Base-by-base conservation (phyloP, 37 sponge, comb jelly and placozoan species). In the Halisarca cf. caerulea region DNA sequence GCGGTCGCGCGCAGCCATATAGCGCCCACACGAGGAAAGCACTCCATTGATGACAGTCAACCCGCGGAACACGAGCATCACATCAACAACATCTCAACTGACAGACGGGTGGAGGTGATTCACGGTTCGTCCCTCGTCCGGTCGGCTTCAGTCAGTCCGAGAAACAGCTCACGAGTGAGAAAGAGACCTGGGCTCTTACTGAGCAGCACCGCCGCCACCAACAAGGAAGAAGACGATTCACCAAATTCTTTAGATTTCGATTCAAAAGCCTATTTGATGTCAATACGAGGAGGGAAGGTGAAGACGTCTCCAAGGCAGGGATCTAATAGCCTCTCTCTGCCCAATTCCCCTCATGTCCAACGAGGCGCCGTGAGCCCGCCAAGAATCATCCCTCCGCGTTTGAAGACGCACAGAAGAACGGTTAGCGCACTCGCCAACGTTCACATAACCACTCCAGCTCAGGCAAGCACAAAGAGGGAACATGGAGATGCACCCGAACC, bases 241-340 rank as follows among this genome's bases (percentile, higher is more conserved):
- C 25, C 45, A 4, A 36, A 14, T 40, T 74, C 45, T 74, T 0
- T 44, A 6, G 77, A 62, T n/a, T 62, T 62, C 30, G 6, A 7
- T 23, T 30, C 64, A 15, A n/a, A 62, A 15, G 18, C 9, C 1
- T 40, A 74, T 37, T 37, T 74, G 24, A 74, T 74, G 77, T 74
- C 77, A n/a, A 74, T 74, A 25, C 77, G 77, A 40, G 77, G 77
- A 17, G 24, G 2, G 24, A 74, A 74, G 42, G 77, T 74, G 2
- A 74, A 74, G 45, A 74, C 77, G 21, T 74, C 77, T 37, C 77
- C 77, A 1, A 37, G 77, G 6, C 77, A 41, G 2, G 45, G 45
- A n/a, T 18, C 17, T 1, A 17, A 17, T 1, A 18, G 40, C 2
- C 45, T 40, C 42, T 40, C 45, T 14, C 24, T 43, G 25, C 45